These are phyloP conservation scores for Dermolepida albohirtum DNA, from an alignment of 2,888 invertebrate species.

Conservation along the genomic window DNA sequence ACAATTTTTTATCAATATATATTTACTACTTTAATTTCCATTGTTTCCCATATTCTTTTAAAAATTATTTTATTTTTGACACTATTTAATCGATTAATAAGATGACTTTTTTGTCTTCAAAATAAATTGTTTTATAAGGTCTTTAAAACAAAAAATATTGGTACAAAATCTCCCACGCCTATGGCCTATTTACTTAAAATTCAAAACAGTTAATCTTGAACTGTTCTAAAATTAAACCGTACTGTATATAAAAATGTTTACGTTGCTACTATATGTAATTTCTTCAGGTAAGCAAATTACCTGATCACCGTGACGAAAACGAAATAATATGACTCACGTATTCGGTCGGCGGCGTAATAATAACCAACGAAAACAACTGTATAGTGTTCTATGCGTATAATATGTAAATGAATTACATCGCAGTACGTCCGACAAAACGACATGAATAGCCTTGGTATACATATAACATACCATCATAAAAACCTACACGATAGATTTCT, in stretches of 20 bases:
- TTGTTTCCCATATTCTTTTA: too few species aligned
- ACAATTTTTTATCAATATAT: too few species aligned
- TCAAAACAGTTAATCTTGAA: too few species aligned
- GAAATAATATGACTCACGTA: constrained; percentile 15
- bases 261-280: not conserved
- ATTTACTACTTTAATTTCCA: too few species aligned
- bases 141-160: too few species aligned
- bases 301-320: constrained; percentile 15
- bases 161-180: too few species aligned
- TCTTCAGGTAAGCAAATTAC: constrained; percentile 26
- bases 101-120: too few species aligned
- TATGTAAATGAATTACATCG: not conserved
- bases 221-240: not conserved
- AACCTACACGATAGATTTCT: constrained; percentile 3
- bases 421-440: constrained; percentile 5
- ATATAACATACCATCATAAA: constrained; percentile 2
- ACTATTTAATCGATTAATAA: too few species aligned
- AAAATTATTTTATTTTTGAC: too few species aligned
- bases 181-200: too few species aligned
- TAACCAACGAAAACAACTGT: constrained; percentile 1
- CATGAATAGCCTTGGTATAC: constrained; percentile 34
- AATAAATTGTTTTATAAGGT: too few species aligned
- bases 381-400: constrained; percentile 16
- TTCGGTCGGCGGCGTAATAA: constrained; percentile 2
- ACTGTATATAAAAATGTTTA: not conserved